Conservation (phyloP, 2,888 invertebrate genomes). For the Beris chalybata region DNA sequence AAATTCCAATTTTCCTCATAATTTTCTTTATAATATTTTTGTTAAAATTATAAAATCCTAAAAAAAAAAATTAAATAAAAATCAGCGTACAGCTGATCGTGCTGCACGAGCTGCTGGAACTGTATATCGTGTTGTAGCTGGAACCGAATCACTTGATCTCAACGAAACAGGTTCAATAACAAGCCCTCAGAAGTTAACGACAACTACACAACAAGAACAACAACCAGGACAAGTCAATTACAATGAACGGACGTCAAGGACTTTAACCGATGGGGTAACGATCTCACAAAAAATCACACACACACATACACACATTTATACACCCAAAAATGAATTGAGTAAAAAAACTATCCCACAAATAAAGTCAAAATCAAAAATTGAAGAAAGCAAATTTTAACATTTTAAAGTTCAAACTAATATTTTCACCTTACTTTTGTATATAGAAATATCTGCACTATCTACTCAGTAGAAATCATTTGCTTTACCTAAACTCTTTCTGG, state of each 20-base stretch:
- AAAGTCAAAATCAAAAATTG: no score
- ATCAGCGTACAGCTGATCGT: conserved; percentile 75
- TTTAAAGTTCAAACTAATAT: no score
- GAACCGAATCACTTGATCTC: conserved; percentile 71
- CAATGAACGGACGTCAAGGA: conserved; percentile 59
- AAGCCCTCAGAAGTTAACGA: conserved; percentile 11
- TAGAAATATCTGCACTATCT: no score
- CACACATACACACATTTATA: neutral
- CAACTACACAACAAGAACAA: conserved; percentile 22
- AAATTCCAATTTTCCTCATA: neutral
- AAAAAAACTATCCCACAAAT: neutral
- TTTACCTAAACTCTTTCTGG: no score
- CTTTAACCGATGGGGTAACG: conserved; percentile 40
- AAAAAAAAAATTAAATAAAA: conserved; percentile 37
- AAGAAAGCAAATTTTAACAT: no score
- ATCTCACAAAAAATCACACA: conserved; percentile 26
- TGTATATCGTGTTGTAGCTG: conserved; percentile 76
- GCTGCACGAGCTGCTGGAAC: conserved; percentile 78
- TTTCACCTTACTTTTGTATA: no score
- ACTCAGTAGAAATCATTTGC: no score
- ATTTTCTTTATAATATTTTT: conserved; percentile 1
- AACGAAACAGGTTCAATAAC: conserved; percentile 39
- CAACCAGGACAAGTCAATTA: conserved; percentile 33
- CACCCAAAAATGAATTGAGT: conserved; percentile 10
- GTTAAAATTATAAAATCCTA: conserved; percentile 25